These are phyloP conservation scores for Epistrophe grossulariae DNA, from an alignment of 2,888 invertebrate species.

Conservation along the genomic window DNA sequence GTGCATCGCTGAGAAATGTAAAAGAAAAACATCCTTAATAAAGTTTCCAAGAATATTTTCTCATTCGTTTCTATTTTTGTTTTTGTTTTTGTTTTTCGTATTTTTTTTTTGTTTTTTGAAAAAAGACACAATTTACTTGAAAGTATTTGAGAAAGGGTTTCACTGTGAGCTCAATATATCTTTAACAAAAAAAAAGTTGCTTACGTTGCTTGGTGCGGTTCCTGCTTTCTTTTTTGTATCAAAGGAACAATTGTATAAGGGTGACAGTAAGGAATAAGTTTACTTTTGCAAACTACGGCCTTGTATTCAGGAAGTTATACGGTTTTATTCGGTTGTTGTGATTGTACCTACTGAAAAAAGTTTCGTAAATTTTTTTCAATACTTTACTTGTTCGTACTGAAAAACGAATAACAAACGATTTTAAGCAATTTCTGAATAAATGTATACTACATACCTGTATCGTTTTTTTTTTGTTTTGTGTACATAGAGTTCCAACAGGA, in stretches of 20 bases:
- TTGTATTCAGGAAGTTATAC: not conserved
- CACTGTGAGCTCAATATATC: slow-evolving; percentile 25
- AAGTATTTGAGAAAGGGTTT: slow-evolving; percentile 48
- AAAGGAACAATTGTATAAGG: slow-evolving; percentile 32
- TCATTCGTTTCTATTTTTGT: slow-evolving; percentile 5
- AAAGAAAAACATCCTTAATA: slow-evolving; percentile 62
- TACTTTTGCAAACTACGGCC: slow-evolving; percentile 34
- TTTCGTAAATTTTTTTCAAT: slow-evolving; percentile 6
- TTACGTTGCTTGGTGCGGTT: not conserved
- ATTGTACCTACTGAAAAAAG: slow-evolving; percentile 43
- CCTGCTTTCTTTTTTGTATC: not conserved
- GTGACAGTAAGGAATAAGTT: slow-evolving; percentile 44
- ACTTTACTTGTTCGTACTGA: not conserved
- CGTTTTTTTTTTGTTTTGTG: too few relatives aligned
- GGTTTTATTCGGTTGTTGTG: slow-evolving; percentile 49
- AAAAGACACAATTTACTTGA: slow-evolving; percentile 36
- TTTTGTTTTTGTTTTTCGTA: not conserved
- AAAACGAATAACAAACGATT: not conserved
- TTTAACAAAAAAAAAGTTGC: not conserved
- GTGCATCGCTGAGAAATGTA: slow-evolving; percentile 7
- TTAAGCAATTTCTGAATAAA: not conserved
- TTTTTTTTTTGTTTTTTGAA: not conserved
- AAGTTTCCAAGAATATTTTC: slow-evolving; percentile 54
- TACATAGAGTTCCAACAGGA: too few relatives aligned
- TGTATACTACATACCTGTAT: too few relatives aligned